Base-by-base conservation (phyloP, 1,140 invertebrate genomes). In the Thaumetopoea pityocampa region DNA sequence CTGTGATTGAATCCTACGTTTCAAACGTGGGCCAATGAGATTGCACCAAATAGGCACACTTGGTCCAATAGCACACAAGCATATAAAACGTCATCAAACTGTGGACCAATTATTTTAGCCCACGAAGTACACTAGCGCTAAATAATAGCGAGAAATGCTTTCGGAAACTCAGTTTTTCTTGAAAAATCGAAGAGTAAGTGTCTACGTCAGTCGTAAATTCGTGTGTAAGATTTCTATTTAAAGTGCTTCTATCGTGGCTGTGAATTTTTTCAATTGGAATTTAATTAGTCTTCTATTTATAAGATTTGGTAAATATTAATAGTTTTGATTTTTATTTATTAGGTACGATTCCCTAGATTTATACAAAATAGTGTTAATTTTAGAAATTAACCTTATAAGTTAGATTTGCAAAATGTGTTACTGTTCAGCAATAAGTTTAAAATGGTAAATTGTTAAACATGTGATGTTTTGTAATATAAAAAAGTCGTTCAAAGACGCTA, bases 51-150 rank as follows among this genome's bases (percentile, higher is more conserved):
- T 84, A 62, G 32, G 37, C 50, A 52, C 9, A 79, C 63, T 58
- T 72, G 64, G 55, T 33, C 74, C 68, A 79, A 84, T 79, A 16
- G 37, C 5, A 14, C 23, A 1, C 0, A 24, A 45, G 1, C 7
- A 12, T 40, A 6, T 15, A 45, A 60, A 30, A 78, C 76, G 78
- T 80, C 78, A 81, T 50, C 49, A 28, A 9, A 15, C 8, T 22
- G 29, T 38, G n/a, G 32, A 41, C 80, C 76, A 80, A 82, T 84
- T 45, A 55, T 2, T 49, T 58, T 58, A n/a, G 54, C 51, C 63
- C 78, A 82, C 78, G 78, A 74, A 71, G 54, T 50, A 69, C 60
- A 72, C 76, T 70, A 84, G 78, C 78, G 78, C 80, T 84, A 84
- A 76, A 84, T 84, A 84, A 72, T 67, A 67, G 57, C 63, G 58